Percentiles rank a stretch among this genome's conserved stretches.
Conservation (phyloP, 2,113 vertebrate genomes). For the Platysteira castanea region DNA sequence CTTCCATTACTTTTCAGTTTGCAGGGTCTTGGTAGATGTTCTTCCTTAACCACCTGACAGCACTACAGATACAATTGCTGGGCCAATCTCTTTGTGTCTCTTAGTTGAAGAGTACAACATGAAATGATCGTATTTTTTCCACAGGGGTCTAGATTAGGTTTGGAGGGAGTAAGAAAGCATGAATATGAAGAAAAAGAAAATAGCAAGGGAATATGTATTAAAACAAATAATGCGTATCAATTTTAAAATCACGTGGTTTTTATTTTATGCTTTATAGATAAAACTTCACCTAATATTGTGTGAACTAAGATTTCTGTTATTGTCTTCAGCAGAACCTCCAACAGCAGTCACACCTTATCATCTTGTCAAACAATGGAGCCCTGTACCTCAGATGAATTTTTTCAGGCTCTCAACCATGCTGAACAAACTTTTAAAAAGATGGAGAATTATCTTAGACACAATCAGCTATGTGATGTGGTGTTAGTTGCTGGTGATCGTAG, state of each 20-base stretch:
- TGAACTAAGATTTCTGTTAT: not conserved
- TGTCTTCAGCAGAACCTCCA: constrained; percentile 81
- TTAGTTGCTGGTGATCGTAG: constrained; percentile 91
- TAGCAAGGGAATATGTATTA: not conserved
- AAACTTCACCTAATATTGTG: not conserved
- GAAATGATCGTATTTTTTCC: not conserved
- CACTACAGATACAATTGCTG: rapidly evolving
- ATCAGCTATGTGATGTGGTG: constrained; percentile 92
- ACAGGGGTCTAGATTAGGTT: not conserved
- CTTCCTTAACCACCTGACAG: not conserved
- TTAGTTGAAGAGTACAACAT: not conserved
- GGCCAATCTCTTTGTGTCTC: not conserved
- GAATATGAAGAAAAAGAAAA: not conserved
- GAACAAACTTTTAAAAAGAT: constrained; percentile 94
- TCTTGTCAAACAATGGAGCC: constrained; percentile 91
- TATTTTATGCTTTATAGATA: not conserved
- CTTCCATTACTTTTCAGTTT: not conserved
- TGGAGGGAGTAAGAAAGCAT: not conserved
- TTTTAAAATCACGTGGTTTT: not conserved
- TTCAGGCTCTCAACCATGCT: constrained; percentile 92
- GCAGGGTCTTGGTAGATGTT: not conserved
- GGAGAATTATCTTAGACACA: constrained; percentile 92
- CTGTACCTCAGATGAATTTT: constrained; percentile 91
- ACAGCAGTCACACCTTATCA: constrained; percentile 87
- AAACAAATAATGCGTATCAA: not conserved